Base-by-base conservation (phyloP, 2,888 invertebrate species). In the Neocrepidodera transversa region DNA sequence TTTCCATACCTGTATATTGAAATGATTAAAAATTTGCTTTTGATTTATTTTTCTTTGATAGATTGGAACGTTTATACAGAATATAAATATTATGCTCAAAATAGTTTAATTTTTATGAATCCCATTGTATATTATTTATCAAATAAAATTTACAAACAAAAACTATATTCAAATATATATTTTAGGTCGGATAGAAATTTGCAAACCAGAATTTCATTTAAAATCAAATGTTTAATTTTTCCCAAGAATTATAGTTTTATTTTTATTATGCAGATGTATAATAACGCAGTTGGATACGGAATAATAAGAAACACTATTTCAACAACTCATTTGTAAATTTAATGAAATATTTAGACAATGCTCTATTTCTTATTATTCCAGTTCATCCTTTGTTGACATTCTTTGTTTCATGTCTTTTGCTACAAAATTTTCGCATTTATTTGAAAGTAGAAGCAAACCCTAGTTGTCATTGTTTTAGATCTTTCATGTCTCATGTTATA, bases 401-500 rank as follows among this genome's bases (percentile, higher is more conserved):
- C 16, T 38, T 38, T 38, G 38, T 38, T 38, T 38, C 38, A 38
- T 13, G 17, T 17, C 42, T 16, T 42, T 42, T 23, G 20, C 23
- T 14, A 14, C 10, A 45, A 45, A 14, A 45, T 26, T 45, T 45
- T 45, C 28, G 26, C 13, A 28, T 45, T 28, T 45, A 45, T 45
- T 45, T 16, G 38, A 10, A 16, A 38, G 35, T 23, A 35, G 35
- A 35, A 47, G 48, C 32, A 17, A 50, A 13, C 23, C 36, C 35
- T 47, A 47, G 47, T 50, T 50, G 36, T 18, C 50, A 50, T 50
- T 50, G 50, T 50, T 36, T 50, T 50, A 18, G 35, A 50, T 23
- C 50, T 50, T 50, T 50, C 35, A 18, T 17, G 50, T 50, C 50
- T 50, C 35, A 35, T 50, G 36, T 50, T 50, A 38, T 50, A 50